These are phyloP conservation scores for Synanthedon formicaeformis DNA, from an alignment of 2,888 invertebrate species.

Conservation along the genomic window DNA sequence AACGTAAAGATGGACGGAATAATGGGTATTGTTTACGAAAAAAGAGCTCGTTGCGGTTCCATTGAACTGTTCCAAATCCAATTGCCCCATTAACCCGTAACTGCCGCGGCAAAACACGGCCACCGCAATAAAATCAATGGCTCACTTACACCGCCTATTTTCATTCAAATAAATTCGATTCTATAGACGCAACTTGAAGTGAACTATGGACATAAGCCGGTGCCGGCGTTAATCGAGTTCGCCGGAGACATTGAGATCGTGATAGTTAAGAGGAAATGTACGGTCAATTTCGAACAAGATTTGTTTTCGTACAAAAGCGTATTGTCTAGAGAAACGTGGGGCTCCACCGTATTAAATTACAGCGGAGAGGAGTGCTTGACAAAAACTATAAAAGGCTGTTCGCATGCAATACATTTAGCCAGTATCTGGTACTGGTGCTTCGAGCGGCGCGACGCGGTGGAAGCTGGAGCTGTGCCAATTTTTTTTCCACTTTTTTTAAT, in stretches of 20 bases:
- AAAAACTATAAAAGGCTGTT: constrained; percentile 42
- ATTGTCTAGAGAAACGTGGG: constrained; percentile 24
- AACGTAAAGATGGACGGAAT: constrained; percentile 8
- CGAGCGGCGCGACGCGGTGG: constrained; percentile 17
- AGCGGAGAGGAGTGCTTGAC: constrained; percentile 22
- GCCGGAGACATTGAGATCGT: constrained; percentile 9
- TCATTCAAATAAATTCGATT: constrained; percentile 34
- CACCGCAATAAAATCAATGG: constrained; percentile 45
- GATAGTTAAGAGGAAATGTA: constrained; percentile 23
- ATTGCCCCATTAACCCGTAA: constrained; percentile 42
- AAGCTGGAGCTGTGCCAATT: constrained; percentile 44
- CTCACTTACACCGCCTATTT: constrained; percentile 35
- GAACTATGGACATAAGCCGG: constrained; percentile 16
- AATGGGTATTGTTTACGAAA: constrained; percentile 13
- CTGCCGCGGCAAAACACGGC: constrained; percentile 33
- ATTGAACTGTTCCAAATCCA: constrained; percentile 32
- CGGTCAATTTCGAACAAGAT: constrained; percentile 27
- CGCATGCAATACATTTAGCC: constrained; percentile 38
- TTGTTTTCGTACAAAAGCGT: constrained; percentile 34
- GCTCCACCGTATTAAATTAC: constrained; percentile 38
- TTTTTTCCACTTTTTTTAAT: constrained; percentile 36
- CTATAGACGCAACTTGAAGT: constrained; percentile 2
- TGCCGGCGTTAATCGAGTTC: constrained; percentile 23
- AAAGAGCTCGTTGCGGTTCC: constrained; percentile 24
- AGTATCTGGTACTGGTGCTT: constrained; percentile 22